A percentile compares a stretch with the other conserved stretches of the same genome.
Conservation (phyloP, 2,888 invertebrate species). For the Steinernema scapterisci region DNA sequence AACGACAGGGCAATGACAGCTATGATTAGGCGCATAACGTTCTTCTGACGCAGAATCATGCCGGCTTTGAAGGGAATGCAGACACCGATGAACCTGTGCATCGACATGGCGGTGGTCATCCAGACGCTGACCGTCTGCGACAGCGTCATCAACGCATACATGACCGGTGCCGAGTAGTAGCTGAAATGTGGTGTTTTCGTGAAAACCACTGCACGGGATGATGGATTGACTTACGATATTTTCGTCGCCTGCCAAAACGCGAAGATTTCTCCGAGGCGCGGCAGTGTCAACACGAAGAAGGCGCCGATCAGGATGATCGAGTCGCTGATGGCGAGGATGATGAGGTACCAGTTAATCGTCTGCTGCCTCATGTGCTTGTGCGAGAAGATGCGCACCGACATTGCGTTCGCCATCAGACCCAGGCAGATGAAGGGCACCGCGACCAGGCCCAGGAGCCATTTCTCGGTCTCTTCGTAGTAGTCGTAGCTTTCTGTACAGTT, state of each 20-base stretch:
- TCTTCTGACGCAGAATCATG: constrained; percentile 68
- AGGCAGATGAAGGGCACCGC: constrained; percentile 49
- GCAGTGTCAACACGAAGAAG: constrained; percentile 83
- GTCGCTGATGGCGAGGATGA: constrained; percentile 68
- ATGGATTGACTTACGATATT: constrained; percentile 39
- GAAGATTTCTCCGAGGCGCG: constrained; percentile 48
- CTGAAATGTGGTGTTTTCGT: constrained; percentile 37
- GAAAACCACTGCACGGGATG: not conserved
- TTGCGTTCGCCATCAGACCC: constrained; percentile 48
- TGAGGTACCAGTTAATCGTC: constrained; percentile 68
- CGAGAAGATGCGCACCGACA: constrained; percentile 51
- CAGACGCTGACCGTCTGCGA: constrained; percentile 56
- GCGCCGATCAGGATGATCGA: constrained; percentile 56
- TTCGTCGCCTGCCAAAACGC: constrained; percentile 67
- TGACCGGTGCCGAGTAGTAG: constrained; percentile 48
- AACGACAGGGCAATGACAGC: constrained; percentile 67
- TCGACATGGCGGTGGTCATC: constrained; percentile 75
- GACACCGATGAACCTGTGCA: constrained; percentile 79
- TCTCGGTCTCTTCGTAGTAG: constrained; percentile 47
- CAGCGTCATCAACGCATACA: constrained; percentile 51
- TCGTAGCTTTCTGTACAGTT: constrained; percentile 38
- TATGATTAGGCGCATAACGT: constrained; percentile 68
- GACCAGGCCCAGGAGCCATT: constrained; percentile 63
- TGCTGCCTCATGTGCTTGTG: constrained; percentile 49
- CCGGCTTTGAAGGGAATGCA: constrained; percentile 69